phyloP scores from a whole-genome alignment of 2,888 invertebrate species.

The Scrobipalpa costella region DNA sequence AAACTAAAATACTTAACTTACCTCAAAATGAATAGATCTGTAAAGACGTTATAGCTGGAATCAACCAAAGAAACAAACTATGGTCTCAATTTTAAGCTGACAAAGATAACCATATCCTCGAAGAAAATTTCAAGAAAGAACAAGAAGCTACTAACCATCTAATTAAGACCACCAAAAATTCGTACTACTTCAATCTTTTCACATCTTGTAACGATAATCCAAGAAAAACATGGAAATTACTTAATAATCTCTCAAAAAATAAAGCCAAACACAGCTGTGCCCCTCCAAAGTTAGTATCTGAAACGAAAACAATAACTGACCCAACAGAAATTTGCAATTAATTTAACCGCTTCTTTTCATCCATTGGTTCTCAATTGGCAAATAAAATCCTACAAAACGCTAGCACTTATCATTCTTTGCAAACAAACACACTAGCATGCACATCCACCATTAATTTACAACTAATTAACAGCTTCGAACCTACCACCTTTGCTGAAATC shows the following conservation, averaged over 20 bases:
- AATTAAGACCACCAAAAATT: constrained; percentile 22
- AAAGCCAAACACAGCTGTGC: neutral
- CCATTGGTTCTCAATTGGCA: neutral
- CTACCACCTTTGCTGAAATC: neutral
- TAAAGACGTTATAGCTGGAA: neutral
- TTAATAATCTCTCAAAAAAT: constrained; percentile 15
- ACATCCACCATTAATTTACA: too few species aligned
- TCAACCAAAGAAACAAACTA: constrained; percentile 19
- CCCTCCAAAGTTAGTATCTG: neutral
- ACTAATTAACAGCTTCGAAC: too few species aligned
- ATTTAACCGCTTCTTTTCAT: constrained; percentile 12
- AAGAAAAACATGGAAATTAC: too few species aligned
- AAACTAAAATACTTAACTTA: too few species aligned
- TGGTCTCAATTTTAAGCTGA: constrained; percentile 9
- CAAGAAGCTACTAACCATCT: neutral
- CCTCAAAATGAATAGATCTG: constrained; percentile 29
- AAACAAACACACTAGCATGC: neutral
- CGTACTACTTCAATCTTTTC: constrained; percentile 17
- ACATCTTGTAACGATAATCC: too few species aligned
- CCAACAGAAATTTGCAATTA: constrained; percentile 4
- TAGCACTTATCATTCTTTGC: too few species aligned
- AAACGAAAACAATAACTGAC: constrained; percentile 7
- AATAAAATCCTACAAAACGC: too few species aligned
- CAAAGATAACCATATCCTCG: neutral
- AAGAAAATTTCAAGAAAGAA: constrained; percentile 1